Percentiles rank a stretch among this genome's conserved stretches.
Evolutionary conservation across 2,113 vertebrate species (phyloP).

Genomic region (Sinocyclocheilus rhinocerous): DNA sequence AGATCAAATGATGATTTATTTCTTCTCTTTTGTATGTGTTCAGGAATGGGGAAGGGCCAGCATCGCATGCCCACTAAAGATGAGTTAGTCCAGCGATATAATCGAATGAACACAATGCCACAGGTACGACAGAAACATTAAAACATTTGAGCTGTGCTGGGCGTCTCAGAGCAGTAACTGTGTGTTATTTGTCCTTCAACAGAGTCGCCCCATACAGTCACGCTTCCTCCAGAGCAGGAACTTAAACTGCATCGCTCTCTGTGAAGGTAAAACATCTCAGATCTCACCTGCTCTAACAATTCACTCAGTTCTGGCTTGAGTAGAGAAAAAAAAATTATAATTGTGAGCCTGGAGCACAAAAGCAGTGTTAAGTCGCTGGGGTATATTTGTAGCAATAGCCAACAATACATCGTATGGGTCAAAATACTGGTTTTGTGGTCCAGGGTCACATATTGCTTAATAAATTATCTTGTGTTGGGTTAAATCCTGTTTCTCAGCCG

Average conservation of each 20-base stretch:
- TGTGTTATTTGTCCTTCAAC: conserved; percentile 41
- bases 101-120: conserved; percentile 98
- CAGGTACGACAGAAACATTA: conserved; percentile 76
- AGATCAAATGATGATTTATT: conserved; percentile 23
- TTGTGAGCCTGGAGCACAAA: no score
- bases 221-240: conserved; percentile 98
- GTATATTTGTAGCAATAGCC: no score
- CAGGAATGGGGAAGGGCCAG: conserved; percentile 99
- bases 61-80: conserved; percentile 99
- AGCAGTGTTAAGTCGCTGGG: no score
- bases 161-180: background rate
- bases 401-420: no score
- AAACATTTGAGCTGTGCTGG: background rate
- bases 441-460: no score
- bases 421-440: no score
- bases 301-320: no score
- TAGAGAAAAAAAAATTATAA: no score
- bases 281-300: background rate
- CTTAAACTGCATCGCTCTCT: conserved; percentile 98
- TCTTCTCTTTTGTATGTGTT: conserved; percentile 53
- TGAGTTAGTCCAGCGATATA: conserved; percentile 96
- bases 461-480: no score
- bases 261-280: conserved; percentile 84
- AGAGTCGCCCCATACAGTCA: conserved; percentile 97
- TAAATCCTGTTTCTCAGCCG: no score